Base-by-base conservation (phyloP, 2,797 vertebrate genomes). In the Fistularia commersonii region DNA sequence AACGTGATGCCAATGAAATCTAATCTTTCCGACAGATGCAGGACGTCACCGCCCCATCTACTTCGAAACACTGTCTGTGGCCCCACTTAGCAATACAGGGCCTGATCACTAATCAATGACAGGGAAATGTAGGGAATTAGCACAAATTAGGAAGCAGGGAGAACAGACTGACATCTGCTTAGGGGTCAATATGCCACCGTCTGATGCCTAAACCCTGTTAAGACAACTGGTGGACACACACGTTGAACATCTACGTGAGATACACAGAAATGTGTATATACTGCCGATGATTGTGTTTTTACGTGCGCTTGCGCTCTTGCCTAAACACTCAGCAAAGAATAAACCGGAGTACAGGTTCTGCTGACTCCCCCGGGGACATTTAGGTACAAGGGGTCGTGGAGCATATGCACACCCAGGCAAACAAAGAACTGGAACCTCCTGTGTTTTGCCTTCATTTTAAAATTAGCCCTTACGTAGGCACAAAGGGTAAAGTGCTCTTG, bases 71-170 rank as follows among this genome's bases (percentile, higher is more conserved):
- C 11, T 37, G 48, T 79, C 79, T 79, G 58, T 79, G 64, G 71
- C 71, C 66, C 71, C 71, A 73, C 70, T 86, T 86, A 86, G 66
- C 59, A 80, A 72, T 76, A 83, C 67, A 39, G 48, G 61, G 69
- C 45, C 79, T 87, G 87, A 91, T 88, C 82, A 75, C 77, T 87
- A 89, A 91, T 91, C 90, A 91, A 90, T 92, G 82, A 69, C 61
- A 62, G 69, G 83, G 80, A 91, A 90, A 88, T 88, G 68, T 86
- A 77, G 69, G 74, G 83, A 88, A 91, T 92, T 88, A 90, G 75
- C 81, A 76, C 76, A 87, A 89, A 91, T 90, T 89, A 90, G 85
- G 70, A 76, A 73, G 72, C 83, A 73, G 72, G 76, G 76, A 78
- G 66, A 81, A 86, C 75, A 87, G 80, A 62, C 77, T 66, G 64